Percentiles rank a stretch among this genome's conserved stretches.
phyloP scores from a whole-genome alignment of 2,113 vertebrate genomes.

The Hymenochirus boettgeri region DNA sequence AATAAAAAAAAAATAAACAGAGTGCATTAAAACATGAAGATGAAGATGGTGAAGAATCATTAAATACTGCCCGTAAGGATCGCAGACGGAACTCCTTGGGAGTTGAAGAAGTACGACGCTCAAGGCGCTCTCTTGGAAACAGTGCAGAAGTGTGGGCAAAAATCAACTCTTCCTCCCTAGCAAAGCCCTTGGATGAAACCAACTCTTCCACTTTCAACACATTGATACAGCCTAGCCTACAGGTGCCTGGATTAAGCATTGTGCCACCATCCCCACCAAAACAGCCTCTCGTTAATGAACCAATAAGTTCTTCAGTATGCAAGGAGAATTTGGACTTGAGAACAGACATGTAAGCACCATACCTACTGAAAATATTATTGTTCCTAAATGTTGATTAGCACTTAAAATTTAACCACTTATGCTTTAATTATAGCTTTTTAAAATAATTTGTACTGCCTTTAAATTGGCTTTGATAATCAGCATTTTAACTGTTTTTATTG shows the following conservation, averaged over 20 bases:
- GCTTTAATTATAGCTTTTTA: too few relatives aligned
- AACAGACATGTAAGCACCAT: too few relatives aligned
- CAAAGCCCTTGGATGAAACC: conserved; percentile 36
- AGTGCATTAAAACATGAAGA: conserved; percentile 78
- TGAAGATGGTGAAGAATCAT: conserved; percentile 62
- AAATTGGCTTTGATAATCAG: too few relatives aligned
- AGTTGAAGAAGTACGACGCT: conserved; percentile 72
- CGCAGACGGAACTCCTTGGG: conserved; percentile 62
- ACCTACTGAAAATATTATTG: too few relatives aligned
- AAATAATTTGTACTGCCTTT: too few relatives aligned
- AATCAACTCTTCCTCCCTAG: background rate
- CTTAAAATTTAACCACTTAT: too few relatives aligned
- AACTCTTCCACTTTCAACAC: background rate
- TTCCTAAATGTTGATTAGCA: too few relatives aligned
- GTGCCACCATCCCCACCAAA: conserved; percentile 26
- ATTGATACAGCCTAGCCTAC: background rate
- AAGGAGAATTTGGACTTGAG: too few relatives aligned
- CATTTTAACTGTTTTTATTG: too few relatives aligned
- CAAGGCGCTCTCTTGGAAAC: conserved; percentile 63
- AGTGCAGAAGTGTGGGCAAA: conserved; percentile 48
- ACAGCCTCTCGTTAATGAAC: background rate
- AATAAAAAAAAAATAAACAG: conserved; percentile 51
- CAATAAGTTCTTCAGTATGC: background rate
- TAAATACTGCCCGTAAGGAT: conserved; percentile 66
- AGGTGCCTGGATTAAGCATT: conserved; percentile 9